A percentile compares a stretch with the other conserved stretches of the same genome.
These are phyloP conservation scores for Holothuria leucospilota DNA, from an alignment of 53 echinoderm and acorn worm genomes.

Conservation along the genomic window DNA sequence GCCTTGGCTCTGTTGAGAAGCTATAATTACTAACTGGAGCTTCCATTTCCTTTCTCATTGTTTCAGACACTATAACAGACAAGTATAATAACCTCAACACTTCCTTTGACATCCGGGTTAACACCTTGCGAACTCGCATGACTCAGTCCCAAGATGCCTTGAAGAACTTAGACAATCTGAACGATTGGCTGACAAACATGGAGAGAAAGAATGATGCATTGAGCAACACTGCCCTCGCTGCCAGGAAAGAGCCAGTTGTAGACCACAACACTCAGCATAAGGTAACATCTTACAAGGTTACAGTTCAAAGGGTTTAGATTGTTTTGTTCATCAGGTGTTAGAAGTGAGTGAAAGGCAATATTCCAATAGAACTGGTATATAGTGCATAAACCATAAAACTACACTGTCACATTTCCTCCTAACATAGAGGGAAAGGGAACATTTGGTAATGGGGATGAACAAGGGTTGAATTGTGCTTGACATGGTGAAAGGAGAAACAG, in stretches of 20 bases:
- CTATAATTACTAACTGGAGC: neutral
- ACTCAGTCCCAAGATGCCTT: constrained; percentile 80
- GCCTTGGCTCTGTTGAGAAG: neutral
- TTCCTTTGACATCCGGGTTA: constrained; percentile 72
- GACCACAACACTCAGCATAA: constrained; percentile 76
- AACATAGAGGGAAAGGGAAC: too few species aligned
- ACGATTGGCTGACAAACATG: constrained; percentile 72
- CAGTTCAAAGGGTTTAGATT: neutral
- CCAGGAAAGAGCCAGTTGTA: constrained; percentile 77
- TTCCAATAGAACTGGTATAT: too few species aligned
- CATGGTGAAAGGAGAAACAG: too few species aligned
- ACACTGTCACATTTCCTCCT: too few species aligned
- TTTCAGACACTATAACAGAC: constrained; percentile 71
- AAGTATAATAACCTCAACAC: constrained; percentile 83
- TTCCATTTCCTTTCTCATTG: too few species aligned
- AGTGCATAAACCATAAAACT: too few species aligned
- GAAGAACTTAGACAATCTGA: constrained; percentile 78
- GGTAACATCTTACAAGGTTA: constrained; percentile 46
- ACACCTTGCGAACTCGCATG: constrained; percentile 69
- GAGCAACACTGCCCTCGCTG: constrained; percentile 73
- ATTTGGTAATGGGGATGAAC: too few species aligned
- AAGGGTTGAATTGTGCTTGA: too few species aligned
- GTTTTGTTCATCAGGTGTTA: too few species aligned
- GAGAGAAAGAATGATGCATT: constrained; percentile 47
- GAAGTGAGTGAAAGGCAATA: too few species aligned